Evolutionary conservation across 2,113 vertebrate genomes (phyloP), one percentile per base, ranked within the genome.

Genomic region (Chionodraco myersi): DNA sequence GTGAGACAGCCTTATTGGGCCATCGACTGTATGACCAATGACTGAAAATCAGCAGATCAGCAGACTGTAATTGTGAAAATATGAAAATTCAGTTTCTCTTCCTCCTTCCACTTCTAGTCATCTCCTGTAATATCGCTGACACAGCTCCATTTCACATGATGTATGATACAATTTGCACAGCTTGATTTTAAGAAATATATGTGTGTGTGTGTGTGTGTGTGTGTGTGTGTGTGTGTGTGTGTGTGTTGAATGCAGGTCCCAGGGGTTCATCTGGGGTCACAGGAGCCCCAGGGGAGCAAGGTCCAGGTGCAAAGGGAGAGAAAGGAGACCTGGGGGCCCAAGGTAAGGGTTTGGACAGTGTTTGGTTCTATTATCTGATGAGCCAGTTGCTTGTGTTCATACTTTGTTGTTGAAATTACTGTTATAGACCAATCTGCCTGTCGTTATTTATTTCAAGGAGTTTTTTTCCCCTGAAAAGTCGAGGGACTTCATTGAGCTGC

Each of bases 301-400:
- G 82, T 56, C 49, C 61, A 18, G 85, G 66, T 63, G 52, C 49
- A 14, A 88, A 90, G n/a, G 92, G 92, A 77, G 78, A 82, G 1
- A 86, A 61, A 73, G 92, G 92, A 13, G 79, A 75, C 0, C 45
- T 65, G 0, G 92, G 90, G 2, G 0, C 0, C 1, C 0, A 13
- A 80, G 88, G 90, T 89, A 45, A 72, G 13, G 34, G 18, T 47
- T 41, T 61, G 59, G 30, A 61, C 6, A 41, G 16, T 61, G 16
- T 15, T 41, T 61, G 10, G 41, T 41, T 34, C 3, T 59, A 54
- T 54, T 54, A 6, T 53, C 6, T 53, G 4, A 16, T 54, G 18
- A 54, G 16, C 52, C 18, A 54, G 7, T 54, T n/a, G 16, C 49
- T 54, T 18, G 18, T 54, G 52, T 54, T 54, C 52, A n/a, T 21